Evolutionary conservation across 2,113 vertebrate genomes (phyloP).

Genomic region (Phoenicopterus ruber): DNA sequence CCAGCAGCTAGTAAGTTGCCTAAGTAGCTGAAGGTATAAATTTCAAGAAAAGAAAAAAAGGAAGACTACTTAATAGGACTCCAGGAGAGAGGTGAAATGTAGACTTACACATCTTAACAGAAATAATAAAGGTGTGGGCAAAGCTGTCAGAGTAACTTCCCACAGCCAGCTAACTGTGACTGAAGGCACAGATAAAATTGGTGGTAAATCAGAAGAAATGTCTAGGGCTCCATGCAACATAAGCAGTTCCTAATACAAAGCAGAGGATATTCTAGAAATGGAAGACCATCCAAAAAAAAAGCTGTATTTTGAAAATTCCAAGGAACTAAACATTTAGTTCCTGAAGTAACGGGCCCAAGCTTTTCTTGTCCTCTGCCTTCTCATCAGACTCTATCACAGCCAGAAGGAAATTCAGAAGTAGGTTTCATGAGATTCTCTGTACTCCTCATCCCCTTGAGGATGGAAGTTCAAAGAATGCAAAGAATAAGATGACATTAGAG

Average conservation of each 20-base stretch:
- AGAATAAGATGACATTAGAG: background rate
- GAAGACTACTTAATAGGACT: background rate
- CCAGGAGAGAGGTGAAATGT: background rate
- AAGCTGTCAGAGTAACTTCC: constrained; percentile 7
- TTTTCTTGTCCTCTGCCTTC: background rate
- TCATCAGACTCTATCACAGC: background rate
- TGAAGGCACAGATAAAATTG: background rate
- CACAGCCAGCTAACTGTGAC: background rate
- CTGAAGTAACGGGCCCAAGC: background rate
- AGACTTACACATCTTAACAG: constrained; percentile 8
- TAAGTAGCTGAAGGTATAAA: background rate
- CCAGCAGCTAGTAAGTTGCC: background rate
- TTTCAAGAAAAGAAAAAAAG: background rate
- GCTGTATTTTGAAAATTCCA: background rate
- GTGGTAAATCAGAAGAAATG: background rate
- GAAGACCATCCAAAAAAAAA: background rate
- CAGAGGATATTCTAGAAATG: background rate
- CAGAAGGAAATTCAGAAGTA: background rate
- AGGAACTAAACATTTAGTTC: background rate
- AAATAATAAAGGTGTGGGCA: constrained; percentile 30
- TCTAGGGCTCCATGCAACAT: background rate
- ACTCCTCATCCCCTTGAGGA: background rate
- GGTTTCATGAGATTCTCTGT: background rate
- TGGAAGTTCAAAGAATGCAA: constrained; percentile 6
- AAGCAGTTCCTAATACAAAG: background rate